A percentile compares a stretch with the other conserved stretches of the same genome.
These are phyloP conservation scores for Trichomalopsis sarcophagae DNA, from an alignment of 1,140 invertebrate genomes.

Conservation along the genomic window DNA sequence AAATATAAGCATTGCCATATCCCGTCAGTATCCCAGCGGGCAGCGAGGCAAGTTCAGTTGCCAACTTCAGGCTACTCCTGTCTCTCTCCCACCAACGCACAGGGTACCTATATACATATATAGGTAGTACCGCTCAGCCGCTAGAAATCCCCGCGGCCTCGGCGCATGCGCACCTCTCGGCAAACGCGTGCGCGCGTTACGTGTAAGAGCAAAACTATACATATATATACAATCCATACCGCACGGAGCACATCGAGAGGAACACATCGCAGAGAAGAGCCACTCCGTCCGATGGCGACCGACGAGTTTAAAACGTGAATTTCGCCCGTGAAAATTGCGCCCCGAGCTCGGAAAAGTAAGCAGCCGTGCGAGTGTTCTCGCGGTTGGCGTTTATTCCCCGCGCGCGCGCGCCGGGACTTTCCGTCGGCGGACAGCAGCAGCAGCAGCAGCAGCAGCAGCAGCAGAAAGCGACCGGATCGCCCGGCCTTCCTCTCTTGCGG, in stretches of 20 bases:
- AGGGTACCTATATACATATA: too few relatives aligned
- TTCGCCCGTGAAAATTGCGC: constrained; percentile 45
- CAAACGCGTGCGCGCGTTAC: constrained; percentile 5
- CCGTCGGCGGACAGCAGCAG: not conserved
- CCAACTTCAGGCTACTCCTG: not conserved
- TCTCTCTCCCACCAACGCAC: not conserved
- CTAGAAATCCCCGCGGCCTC: constrained; percentile 4
- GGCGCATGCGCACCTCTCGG: constrained; percentile 31
- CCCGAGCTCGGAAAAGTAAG: not conserved
- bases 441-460: not conserved
- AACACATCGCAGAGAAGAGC: not conserved
- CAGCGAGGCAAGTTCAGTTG: not conserved
- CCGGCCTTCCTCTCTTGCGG: not conserved
- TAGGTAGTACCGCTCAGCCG: not conserved
- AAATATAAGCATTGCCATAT: not conserved
- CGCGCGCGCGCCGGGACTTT: not conserved
- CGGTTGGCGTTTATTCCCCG: not conserved
- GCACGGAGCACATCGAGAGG: not conserved
- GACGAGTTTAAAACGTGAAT: constrained; percentile 74
- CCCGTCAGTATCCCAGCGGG: too few relatives aligned
- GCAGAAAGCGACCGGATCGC: constrained; percentile 1
- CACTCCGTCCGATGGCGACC: constrained; percentile 67
- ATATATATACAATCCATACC: not conserved
- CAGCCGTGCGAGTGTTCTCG: not conserved
- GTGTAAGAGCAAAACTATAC: not conserved